Conservation (phyloP, 2,888 invertebrate species). For the Lamellibrachia satsuma region DNA sequence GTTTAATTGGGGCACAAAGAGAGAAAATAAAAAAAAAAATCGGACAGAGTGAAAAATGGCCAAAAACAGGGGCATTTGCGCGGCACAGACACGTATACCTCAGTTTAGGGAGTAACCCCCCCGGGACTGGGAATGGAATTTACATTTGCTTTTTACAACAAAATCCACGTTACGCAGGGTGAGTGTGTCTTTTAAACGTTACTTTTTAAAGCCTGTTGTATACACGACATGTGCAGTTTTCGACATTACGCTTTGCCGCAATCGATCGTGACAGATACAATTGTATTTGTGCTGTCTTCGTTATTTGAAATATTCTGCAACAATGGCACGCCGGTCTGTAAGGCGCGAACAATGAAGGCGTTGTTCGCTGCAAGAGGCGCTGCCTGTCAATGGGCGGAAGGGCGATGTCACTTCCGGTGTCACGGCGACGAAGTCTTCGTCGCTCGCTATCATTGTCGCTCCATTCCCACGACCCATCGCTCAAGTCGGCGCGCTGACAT, state of each 20-base stretch:
- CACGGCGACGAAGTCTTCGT: not conserved
- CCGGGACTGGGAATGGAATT: too few species aligned
- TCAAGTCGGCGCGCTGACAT: not conserved
- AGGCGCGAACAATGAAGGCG: not conserved
- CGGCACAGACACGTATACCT: too few species aligned
- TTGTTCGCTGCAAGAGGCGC: not conserved
- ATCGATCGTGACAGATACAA: not conserved
- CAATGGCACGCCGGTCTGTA: not conserved
- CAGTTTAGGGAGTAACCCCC: too few species aligned
- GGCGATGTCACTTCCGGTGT: conserved; percentile 10
- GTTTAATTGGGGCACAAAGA: too few species aligned
- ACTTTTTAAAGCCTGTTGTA: not conserved
- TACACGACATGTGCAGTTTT: not conserved
- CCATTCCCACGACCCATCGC: not conserved
- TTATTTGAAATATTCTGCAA: conserved; percentile 4
- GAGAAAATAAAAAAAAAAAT: too few species aligned
- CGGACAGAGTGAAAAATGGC: too few species aligned
- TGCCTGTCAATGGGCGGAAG: not conserved
- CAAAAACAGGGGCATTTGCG: too few species aligned
- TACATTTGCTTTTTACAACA: too few species aligned
- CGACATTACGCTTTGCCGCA: not conserved
- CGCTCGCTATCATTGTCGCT: not conserved
- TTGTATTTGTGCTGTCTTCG: not conserved
- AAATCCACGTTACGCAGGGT: not conserved
- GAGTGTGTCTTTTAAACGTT: not conserved